phyloP scores from a whole-genome alignment of 2,113 vertebrate genomes.

The Plestiodon gilberti region DNA sequence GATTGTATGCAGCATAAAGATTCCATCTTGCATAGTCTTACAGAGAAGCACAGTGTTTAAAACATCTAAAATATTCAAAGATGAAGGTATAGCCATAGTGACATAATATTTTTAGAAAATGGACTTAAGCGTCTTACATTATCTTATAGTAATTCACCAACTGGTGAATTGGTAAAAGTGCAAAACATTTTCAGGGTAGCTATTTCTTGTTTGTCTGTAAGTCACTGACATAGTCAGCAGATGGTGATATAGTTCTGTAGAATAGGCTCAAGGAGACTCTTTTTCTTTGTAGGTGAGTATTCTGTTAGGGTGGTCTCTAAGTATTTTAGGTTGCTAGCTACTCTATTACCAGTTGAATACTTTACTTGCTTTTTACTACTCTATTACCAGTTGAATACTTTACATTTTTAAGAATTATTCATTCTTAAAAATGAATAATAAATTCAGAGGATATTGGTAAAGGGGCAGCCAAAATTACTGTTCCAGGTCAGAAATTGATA shows the following conservation, averaged over 20 bases:
- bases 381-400: background rate
- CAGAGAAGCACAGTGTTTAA: background rate
- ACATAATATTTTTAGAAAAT: background rate
- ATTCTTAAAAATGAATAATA: background rate
- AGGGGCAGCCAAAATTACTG: background rate
- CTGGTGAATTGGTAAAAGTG: background rate
- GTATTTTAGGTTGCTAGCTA: background rate
- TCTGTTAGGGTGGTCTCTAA: accelerated
- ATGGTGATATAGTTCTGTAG: conserved; percentile 57
- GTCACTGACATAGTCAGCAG: conserved; percentile 64
- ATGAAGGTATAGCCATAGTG: background rate
- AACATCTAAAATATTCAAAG: background rate
- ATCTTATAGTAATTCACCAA: accelerated
- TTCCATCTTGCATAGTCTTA: background rate
- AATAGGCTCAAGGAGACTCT: background rate
- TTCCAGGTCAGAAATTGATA: background rate
- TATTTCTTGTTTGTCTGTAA: conserved; percentile 45
- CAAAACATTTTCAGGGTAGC: background rate
- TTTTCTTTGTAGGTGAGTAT: accelerated
- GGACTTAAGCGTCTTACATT: background rate
- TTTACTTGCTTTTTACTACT: conserved; percentile 6
- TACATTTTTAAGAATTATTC: too few relatives aligned
- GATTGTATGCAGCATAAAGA: background rate
- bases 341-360: background rate
- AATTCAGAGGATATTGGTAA: background rate